A percentile compares a stretch with the other conserved stretches of the same genome.
phyloP scores from a whole-genome alignment of 2,888 invertebrate genomes.

The Dicyrtomina minuta region DNA sequence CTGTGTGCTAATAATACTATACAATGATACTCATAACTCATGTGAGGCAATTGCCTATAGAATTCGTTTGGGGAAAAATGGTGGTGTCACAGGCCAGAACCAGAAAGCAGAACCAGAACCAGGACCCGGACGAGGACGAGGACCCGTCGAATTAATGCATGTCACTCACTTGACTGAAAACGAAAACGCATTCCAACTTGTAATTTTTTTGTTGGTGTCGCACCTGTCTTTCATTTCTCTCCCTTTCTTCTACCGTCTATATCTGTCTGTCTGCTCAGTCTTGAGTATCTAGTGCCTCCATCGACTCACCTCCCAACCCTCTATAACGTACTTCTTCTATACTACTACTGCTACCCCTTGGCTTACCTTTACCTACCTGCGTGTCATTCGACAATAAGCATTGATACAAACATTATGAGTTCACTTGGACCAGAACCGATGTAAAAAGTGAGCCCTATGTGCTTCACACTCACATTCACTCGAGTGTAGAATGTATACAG shows the following conservation, averaged over 20 bases:
- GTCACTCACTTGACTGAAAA: conserved; percentile 24
- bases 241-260: conserved; percentile 4
- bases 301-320: neutral
- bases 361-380: conserved; percentile 23
- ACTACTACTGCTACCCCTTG: no score
- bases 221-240: conserved; percentile 17
- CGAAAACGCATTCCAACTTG: conserved; percentile 15
- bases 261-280: neutral
- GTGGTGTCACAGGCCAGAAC: no score
- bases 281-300: no score
- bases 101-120: conserved; percentile 2
- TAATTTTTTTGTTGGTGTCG: conserved; percentile 7
- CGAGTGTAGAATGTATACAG: neutral
- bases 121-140: conserved; percentile 15
- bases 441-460: conserved; percentile 6
- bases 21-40: no score
- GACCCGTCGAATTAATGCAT: conserved; percentile 26
- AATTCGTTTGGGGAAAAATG: no score
- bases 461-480: neutral
- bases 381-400: conserved; percentile 29
- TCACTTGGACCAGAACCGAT: neutral
- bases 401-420: conserved; percentile 18
- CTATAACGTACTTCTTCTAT: neutral
- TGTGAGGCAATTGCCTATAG: no score
- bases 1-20: no score